Percentiles rank a stretch among this genome's conserved stretches.
Conservation (phyloP, 2,888 invertebrate genomes). For the Sycophila texana region DNA sequence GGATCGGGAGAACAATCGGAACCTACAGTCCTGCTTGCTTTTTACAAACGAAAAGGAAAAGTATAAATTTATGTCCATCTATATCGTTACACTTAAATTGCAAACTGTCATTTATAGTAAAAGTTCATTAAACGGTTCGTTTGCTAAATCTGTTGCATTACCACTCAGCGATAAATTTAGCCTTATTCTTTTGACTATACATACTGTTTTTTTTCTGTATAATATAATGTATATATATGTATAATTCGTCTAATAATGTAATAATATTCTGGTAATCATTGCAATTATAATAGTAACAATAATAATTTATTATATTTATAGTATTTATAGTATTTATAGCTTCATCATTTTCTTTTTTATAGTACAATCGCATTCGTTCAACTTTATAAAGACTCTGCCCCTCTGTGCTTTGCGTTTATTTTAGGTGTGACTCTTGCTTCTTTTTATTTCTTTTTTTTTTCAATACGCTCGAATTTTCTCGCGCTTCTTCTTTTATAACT, state of each 20-base stretch:
- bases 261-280: slow-evolving; percentile 53
- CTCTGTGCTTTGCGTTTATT: slow-evolving; percentile 33
- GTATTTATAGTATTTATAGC: slow-evolving; percentile 68
- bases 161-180: slow-evolving; percentile 24
- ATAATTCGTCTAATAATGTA: slow-evolving; percentile 56
- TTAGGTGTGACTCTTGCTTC: background rate
- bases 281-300: slow-evolving; percentile 68
- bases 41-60: background rate
- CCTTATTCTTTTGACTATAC: slow-evolving; percentile 44
- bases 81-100: slow-evolving; percentile 8
- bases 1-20: too few species aligned
- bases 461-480: background rate
- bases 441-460: too few species aligned
- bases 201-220: slow-evolving; percentile 46
- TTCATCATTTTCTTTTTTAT: slow-evolving; percentile 62
- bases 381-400: slow-evolving; percentile 60
- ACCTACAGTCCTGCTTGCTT: too few species aligned
- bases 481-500: background rate
- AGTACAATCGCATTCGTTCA: slow-evolving; percentile 68
- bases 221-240: slow-evolving; percentile 57
- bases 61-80: background rate
- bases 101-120: slow-evolving; percentile 18
- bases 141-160: slow-evolving; percentile 20
- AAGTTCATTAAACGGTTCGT: background rate
- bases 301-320: slow-evolving; percentile 66